These are phyloP conservation scores for Pipra filicauda DNA, from an alignment of 2,113 vertebrate genomes.

Conservation along the genomic window DNA sequence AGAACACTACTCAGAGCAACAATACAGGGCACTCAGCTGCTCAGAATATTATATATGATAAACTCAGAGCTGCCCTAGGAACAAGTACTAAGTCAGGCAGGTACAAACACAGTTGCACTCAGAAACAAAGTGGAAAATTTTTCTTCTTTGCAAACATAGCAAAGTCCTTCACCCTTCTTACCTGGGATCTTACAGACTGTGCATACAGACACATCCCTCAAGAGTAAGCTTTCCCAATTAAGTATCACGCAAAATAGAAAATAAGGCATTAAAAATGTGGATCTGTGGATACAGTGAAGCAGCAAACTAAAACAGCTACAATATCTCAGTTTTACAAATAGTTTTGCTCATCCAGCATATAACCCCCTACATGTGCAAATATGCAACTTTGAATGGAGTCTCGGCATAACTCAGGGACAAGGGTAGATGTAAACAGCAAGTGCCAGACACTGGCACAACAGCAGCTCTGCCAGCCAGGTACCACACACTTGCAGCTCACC, in stretches of 20 bases:
- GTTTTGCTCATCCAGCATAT: neutral
- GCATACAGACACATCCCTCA: no score
- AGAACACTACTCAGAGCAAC: neutral
- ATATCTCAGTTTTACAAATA: neutral
- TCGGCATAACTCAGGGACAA: neutral
- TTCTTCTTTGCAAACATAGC: neutral
- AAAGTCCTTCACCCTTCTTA: neutral
- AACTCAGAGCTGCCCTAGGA: neutral
- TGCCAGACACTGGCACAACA: neutral
- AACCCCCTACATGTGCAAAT: neutral
- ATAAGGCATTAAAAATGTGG: neutral
- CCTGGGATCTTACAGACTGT: neutral
- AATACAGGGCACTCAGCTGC: neutral
- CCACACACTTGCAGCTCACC: neutral
- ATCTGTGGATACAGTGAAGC: neutral
- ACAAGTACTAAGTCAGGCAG: neutral
- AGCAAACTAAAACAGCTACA: neutral
- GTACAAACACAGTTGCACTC: neutral
- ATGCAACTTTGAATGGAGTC: neutral
- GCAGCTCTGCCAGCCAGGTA: neutral
- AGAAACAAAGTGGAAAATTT: neutral
- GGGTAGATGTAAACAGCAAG: neutral
- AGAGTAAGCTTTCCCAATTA: neutral
- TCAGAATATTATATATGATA: fast-evolving
- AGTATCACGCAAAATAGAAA: neutral